Evolutionary conservation across 2,797 vertebrate species (phyloP).

Genomic region (Melopsittacus undulatus): DNA sequence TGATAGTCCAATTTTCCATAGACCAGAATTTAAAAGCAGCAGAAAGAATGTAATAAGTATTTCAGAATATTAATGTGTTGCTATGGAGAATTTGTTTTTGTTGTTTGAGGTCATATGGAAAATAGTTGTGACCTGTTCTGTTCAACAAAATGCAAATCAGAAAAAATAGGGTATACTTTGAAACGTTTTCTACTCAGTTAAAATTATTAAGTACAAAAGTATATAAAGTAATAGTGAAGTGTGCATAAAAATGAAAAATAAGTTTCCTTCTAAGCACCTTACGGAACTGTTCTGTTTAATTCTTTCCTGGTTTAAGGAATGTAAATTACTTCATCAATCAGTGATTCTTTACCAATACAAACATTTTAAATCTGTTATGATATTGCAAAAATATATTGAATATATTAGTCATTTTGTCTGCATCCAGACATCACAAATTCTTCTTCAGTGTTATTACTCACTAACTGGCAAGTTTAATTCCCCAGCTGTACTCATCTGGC

Average conservation of each 20-base stretch:
- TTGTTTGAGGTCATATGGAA: neutral
- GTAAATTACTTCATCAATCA: neutral
- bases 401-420: neutral
- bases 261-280: neutral
- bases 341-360: neutral
- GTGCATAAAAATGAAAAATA: neutral
- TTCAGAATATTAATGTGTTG: neutral
- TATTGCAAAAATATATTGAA: slow-evolving; percentile 4
- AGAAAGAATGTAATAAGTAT: neutral
- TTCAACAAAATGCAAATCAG: neutral
- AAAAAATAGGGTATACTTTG: neutral
- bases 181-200: neutral
- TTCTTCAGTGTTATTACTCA: neutral
- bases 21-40: neutral
- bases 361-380: neutral
- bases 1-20: neutral
- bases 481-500: neutral
- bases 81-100: neutral
- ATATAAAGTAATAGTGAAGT: neutral
- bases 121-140: neutral
- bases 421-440: neutral
- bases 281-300: neutral
- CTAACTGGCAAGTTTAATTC: slow-evolving; percentile 1
- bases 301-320: neutral
- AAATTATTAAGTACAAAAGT: neutral